Evolutionary conservation across 2,113 vertebrate species (phyloP), one percentile per base, ranked within the genome.

Genomic region (Periophthalmodon schlosseri): DNA sequence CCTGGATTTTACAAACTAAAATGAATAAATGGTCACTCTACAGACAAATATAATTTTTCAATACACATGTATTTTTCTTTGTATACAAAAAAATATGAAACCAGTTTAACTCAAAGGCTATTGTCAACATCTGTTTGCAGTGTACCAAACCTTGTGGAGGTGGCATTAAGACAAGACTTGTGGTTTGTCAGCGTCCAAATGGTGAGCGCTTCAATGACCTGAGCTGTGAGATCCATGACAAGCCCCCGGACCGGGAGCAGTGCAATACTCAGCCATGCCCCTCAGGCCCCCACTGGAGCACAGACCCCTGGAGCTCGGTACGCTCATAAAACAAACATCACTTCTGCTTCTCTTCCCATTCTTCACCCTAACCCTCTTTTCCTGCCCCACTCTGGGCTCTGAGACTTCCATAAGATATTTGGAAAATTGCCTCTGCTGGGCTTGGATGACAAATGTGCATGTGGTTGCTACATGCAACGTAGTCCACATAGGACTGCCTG

Each of bases 241-340:
- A 97, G 89, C 98, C 97, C 5, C 96, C 96, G 0, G 97, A 99
- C 89, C 96, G 94, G 24, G 97, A 99, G 92, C 97, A 96, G 93
- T 99, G 98, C 93, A 97, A 97, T 92, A 95, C 94, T 79, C 97
- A 96, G 49, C 91, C 94, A 71, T 99, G 98, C 91, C 94, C 95
- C 60, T 93, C 92, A 78, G 95, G 94, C 74, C 94, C 95, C 50
- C 93, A 94, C 64, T 99, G 98, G 98, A 97, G 92, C 83, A 88
- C 95, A 88, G 95, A 96, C 91, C 95, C 96, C 87, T 99, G 98
- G 98, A 99, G 96, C 94, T 95, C 95, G 96, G 97, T 99, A 99
- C 95, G 97, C 92, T 94, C 94, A 86, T 97, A 96, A 96, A 95
- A 68, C 86, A 84, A 87, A 84, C 83, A 90, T 70, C 23, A 85